Conservation (phyloP, 2,113 vertebrate species). For the Eurypyga helias region DNA sequence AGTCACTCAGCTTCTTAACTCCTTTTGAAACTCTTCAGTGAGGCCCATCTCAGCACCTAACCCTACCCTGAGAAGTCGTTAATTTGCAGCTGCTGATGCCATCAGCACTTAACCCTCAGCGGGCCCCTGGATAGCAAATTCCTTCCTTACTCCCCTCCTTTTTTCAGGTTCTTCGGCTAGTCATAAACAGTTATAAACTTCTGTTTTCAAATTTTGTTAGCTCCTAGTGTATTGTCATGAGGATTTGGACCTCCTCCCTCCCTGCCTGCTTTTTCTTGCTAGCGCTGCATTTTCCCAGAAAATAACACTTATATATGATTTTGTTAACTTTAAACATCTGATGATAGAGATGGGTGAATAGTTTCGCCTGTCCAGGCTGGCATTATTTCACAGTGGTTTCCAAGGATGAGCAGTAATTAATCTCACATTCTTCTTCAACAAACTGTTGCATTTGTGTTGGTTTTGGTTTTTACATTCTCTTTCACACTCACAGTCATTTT, state of each 20-base stretch:
- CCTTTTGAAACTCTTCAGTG: not conserved
- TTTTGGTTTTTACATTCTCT: not conserved
- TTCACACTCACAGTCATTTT: not conserved
- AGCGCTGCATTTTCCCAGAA: not conserved
- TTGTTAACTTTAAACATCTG: not conserved
- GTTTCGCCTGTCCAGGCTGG: not conserved
- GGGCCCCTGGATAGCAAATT: not conserved
- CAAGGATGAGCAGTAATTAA: not conserved
- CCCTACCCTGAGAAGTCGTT: not conserved
- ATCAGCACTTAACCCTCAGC: not conserved
- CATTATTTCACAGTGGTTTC: not conserved
- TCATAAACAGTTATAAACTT: not conserved
- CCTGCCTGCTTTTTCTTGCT: not conserved
- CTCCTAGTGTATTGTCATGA: fast-evolving
- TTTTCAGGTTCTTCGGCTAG: not conserved
- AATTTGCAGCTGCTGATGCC: not conserved
- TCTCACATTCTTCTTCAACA: not conserved
- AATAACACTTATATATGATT: not conserved
- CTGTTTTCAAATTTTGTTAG: not conserved
- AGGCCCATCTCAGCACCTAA: not conserved
- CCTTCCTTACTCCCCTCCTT: not conserved
- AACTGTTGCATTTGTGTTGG: too few relatives aligned
- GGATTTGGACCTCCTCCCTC: not conserved
- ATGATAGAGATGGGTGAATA: not conserved
- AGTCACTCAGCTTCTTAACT: not conserved